Conservation (phyloP, 1,140 invertebrate species). For the Solen grandis region DNA sequence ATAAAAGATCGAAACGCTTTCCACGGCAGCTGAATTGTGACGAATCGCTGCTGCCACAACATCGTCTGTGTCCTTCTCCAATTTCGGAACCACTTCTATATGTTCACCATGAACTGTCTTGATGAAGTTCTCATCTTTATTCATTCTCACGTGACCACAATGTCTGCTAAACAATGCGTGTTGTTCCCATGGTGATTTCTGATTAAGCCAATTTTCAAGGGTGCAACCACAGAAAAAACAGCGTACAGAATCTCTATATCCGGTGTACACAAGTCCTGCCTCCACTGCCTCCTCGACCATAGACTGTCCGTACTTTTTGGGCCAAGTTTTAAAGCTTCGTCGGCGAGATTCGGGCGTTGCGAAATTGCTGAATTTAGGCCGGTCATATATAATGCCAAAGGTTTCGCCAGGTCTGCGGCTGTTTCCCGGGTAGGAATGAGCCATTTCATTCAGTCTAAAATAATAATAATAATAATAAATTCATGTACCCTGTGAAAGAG, state of each 20-base stretch:
- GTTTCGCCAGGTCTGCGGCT: no score
- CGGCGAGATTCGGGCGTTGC: not conserved
- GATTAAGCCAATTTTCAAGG: not conserved
- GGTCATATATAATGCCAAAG: no score
- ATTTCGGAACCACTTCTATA: not conserved
- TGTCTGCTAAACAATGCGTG: not conserved
- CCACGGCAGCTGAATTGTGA: not conserved
- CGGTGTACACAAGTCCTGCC: slow-evolving; percentile 64
- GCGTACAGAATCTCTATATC: not conserved
- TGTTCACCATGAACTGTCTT: not conserved
- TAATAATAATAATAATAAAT: no score
- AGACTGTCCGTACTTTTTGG: no score
- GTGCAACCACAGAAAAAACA: not conserved
- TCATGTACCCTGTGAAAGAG: no score
- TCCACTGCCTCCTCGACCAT: slow-evolving; percentile 5
- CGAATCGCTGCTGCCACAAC: not conserved
- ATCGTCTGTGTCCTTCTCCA: slow-evolving; percentile 1
- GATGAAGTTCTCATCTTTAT: slow-evolving; percentile 2
- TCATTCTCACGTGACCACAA: not conserved
- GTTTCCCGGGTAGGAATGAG: no score
- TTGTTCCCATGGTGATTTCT: slow-evolving; percentile 2
- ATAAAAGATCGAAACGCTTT: not conserved
- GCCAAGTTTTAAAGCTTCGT: no score
- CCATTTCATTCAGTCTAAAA: no score
- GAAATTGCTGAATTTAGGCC: not conserved